Conservation (phyloP, 2,888 invertebrate genomes). For the Lasioglossum figueresi region DNA sequence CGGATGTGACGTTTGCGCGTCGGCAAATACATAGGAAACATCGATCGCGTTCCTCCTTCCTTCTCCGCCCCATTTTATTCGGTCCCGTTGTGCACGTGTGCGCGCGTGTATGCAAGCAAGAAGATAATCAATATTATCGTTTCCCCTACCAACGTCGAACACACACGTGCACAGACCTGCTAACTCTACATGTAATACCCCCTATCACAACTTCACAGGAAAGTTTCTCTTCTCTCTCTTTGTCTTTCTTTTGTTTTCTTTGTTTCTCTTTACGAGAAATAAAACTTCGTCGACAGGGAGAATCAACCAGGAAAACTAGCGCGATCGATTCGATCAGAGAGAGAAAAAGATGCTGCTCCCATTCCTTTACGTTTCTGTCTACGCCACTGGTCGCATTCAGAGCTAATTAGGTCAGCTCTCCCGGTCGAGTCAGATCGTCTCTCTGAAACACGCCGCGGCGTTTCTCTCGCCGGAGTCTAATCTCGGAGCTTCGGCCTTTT, state of each 20-base stretch:
- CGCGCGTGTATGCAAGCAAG: not conserved
- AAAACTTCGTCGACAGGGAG: slow-evolving; percentile 15
- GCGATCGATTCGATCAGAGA: slow-evolving; percentile 7
- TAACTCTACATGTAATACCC: not conserved
- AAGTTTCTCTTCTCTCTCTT: slow-evolving; percentile 21
- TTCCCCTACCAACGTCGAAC: not conserved
- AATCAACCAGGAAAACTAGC: not conserved
- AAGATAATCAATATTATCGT: slow-evolving; percentile 48
- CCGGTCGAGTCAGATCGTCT: not conserved
- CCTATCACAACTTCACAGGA: slow-evolving; percentile 47
- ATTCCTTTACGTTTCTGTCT: not conserved
- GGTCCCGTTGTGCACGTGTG: not conserved
- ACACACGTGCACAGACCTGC: not conserved
- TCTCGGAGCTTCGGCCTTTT: not conserved
- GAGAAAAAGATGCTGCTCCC: not conserved
- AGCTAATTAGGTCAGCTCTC: slow-evolving; percentile 13
- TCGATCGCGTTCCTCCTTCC: slow-evolving; percentile 65
- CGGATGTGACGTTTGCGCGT: slow-evolving; percentile 56
- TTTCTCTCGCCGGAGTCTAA: not conserved
- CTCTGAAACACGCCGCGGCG: not conserved
- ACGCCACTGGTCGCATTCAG: not conserved
- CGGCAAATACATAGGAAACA: slow-evolving; percentile 75
- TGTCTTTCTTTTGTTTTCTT: not conserved
- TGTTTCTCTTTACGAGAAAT: slow-evolving; percentile 12
- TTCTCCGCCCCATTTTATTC: slow-evolving; percentile 37